Evolutionary conservation across 2,113 vertebrate species (phyloP).

Genomic region (Otus sunia): DNA sequence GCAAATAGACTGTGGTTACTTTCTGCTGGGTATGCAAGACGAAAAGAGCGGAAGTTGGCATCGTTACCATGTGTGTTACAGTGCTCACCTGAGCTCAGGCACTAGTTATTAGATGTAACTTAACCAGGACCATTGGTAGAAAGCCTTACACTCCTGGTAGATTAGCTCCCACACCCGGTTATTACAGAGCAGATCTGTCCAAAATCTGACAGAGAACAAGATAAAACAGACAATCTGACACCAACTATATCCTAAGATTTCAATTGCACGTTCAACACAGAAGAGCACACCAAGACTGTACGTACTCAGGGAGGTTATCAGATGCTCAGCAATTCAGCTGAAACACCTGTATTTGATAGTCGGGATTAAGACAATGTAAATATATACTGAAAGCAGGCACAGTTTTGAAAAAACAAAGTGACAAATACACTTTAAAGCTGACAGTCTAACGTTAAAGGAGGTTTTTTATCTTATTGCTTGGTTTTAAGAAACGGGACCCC

Average conservation of each 20-base stretch:
- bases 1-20: not conserved
- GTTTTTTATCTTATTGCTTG: not conserved
- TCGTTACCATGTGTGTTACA: accelerated
- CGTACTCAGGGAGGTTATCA: not conserved
- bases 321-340: not conserved
- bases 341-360: not conserved
- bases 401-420: not conserved
- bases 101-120: accelerated
- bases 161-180: accelerated
- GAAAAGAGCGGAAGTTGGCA: not conserved
- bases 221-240: not conserved
- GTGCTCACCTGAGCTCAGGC: not conserved
- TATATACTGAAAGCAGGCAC: not conserved
- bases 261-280: no score
- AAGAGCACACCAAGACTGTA: not conserved
- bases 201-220: not conserved
- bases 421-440: not conserved
- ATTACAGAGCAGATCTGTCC: not conserved
- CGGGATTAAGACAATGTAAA: not conserved
- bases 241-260: not conserved
- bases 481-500: not conserved
- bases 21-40: not conserved
- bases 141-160: not conserved
- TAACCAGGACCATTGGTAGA: not conserved
- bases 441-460: not conserved